phyloP scores from a whole-genome alignment of 1,140 invertebrate genomes.

The Drosophila novamexicana region DNA sequence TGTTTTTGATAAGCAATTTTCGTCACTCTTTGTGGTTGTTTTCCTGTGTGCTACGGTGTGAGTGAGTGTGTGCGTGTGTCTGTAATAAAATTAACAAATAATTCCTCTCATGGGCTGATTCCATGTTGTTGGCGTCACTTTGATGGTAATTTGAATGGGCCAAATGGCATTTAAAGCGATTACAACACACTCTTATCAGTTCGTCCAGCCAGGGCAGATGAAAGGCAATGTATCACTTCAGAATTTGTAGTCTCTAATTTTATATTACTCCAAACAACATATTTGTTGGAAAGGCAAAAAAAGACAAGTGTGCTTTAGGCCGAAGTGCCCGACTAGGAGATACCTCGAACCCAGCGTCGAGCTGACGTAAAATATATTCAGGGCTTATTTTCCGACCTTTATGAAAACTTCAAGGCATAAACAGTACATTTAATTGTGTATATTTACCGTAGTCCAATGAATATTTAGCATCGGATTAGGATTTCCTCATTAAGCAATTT shows the following conservation, averaged over 20 bases:
- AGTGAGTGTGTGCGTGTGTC: conserved; percentile 12
- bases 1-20: conserved; percentile 81
- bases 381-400: too few relatives aligned
- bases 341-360: too few relatives aligned
- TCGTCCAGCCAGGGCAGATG: conserved; percentile 29
- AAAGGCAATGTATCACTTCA: conserved; percentile 35
- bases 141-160: conserved; percentile 79
- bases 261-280: too few relatives aligned
- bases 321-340: too few relatives aligned
- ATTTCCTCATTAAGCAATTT: too few relatives aligned
- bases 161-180: conserved; percentile 72
- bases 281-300: too few relatives aligned
- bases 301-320: too few relatives aligned
- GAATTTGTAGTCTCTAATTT: background rate
- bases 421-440: too few relatives aligned
- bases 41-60: background rate
- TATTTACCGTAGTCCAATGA: too few relatives aligned
- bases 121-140: conserved; percentile 61
- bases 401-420: too few relatives aligned
- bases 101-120: conserved; percentile 57
- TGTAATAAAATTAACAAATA: conserved; percentile 79
- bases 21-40: conserved; percentile 46
- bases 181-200: conserved; percentile 67
- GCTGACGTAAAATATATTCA: too few relatives aligned
- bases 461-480: too few relatives aligned